Percentiles rank a stretch among this genome's conserved stretches.
Conservation (phyloP, 2,888 invertebrate genomes). For the Corythucha ciliata region DNA sequence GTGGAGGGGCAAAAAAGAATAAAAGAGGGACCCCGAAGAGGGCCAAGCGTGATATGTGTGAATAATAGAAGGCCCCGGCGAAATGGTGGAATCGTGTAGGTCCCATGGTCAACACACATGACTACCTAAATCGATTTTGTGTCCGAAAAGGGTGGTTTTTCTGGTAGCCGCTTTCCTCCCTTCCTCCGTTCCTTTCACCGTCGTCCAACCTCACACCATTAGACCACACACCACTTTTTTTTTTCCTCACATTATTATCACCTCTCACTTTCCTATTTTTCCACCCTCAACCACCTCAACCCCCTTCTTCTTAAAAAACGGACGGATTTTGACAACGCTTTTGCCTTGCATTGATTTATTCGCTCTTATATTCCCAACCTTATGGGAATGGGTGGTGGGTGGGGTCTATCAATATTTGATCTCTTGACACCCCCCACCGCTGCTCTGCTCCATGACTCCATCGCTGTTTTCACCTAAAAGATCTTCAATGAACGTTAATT, state of each 20-base stretch:
- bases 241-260: not conserved
- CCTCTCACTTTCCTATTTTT: not conserved
- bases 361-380: too few species aligned
- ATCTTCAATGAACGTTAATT: too few species aligned
- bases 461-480: too few species aligned
- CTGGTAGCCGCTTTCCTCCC: not conserved
- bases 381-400: too few species aligned
- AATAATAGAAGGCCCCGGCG: constrained; percentile 27
- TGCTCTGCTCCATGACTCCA: too few species aligned
- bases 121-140: constrained; percentile 30
- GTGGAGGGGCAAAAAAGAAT: constrained; percentile 2
- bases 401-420: too few species aligned
- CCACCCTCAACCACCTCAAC: not conserved
- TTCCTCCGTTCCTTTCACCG: not conserved
- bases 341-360: too few species aligned
- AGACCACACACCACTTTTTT: not conserved
- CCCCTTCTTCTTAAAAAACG: not conserved
- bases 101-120: constrained; percentile 31
- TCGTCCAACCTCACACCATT: too few species aligned
- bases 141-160: constrained; percentile 17
- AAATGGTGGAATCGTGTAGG: constrained; percentile 33
- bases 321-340: too few species aligned
- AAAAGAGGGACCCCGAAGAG: constrained; percentile 12
- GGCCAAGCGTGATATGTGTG: constrained; percentile 26
- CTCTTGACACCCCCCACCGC: too few species aligned